phyloP scores from a whole-genome alignment of 2,888 invertebrate species.

The Orthosia cruda region DNA sequence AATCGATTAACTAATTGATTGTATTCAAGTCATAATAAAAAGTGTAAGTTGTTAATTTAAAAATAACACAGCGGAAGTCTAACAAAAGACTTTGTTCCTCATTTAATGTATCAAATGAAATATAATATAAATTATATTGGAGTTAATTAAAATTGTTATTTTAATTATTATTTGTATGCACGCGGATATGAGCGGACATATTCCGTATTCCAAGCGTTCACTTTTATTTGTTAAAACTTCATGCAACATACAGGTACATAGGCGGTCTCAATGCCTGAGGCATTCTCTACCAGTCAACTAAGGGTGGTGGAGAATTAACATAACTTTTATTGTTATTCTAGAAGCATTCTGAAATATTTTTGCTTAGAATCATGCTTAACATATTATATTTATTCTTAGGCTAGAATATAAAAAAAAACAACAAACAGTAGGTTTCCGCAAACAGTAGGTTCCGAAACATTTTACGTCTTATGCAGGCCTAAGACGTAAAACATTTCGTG shows the following conservation, averaged over 20 bases:
- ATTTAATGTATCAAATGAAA: slow-evolving; percentile 13
- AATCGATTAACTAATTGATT: slow-evolving; percentile 33
- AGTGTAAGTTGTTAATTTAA: slow-evolving; percentile 8
- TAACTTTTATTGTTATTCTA: slow-evolving; percentile 6
- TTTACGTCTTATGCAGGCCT: background rate
- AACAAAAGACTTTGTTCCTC: slow-evolving; percentile 18
- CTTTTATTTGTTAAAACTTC: background rate
- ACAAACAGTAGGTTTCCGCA: slow-evolving; percentile 12
- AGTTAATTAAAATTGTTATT: slow-evolving; percentile 23
- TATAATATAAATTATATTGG: slow-evolving; percentile 2
- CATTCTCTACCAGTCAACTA: too few relatives aligned
- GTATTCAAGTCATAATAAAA: slow-evolving; percentile 11
- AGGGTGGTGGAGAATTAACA: too few relatives aligned
- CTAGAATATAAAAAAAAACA: background rate
- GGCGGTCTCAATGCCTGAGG: too few relatives aligned
- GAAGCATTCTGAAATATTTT: slow-evolving; percentile 6
- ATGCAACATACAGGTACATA: too few relatives aligned
- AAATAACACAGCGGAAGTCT: slow-evolving; percentile 25
- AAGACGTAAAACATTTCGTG: too few relatives aligned
- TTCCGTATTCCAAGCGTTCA: slow-evolving; percentile 38
- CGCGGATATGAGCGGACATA: slow-evolving; percentile 31
- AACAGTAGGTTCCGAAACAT: slow-evolving; percentile 5
- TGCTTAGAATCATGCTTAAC: background rate
- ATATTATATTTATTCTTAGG: background rate
- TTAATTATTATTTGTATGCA: slow-evolving; percentile 7